These are phyloP conservation scores for Otus sunia DNA, from an alignment of 2,113 vertebrate species.

Conservation along the genomic window DNA sequence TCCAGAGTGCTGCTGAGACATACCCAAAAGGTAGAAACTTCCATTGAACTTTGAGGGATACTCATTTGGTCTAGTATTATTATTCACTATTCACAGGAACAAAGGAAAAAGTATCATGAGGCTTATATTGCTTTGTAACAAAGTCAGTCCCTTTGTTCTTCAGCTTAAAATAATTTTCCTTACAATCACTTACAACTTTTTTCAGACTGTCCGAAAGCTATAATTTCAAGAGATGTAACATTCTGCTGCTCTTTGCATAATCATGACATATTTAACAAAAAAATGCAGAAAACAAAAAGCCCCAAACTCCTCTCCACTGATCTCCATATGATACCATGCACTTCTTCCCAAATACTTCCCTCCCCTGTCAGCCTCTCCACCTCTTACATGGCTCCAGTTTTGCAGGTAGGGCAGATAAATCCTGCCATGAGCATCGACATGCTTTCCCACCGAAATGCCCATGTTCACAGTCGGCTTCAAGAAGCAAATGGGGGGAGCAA, in stretches of 20 bases:
- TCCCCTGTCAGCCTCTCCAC: not conserved
- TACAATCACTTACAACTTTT: not conserved
- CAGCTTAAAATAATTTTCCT: not conserved
- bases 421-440: conserved; percentile 87
- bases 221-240: not conserved
- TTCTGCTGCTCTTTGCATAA: not conserved
- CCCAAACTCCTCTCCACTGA: not conserved
- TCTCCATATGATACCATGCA: not conserved
- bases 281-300: not conserved
- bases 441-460: conserved; percentile 89
- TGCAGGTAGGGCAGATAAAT: conserved; percentile 89
- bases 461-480: conserved; percentile 89
- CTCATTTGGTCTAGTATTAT: not conserved
- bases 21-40: not conserved
- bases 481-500: conserved; percentile 92
- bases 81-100: not conserved
- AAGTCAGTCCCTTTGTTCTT: not conserved
- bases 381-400: conserved; percentile 92
- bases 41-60: not conserved
- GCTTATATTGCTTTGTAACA: not conserved
- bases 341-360: not conserved
- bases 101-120: not conserved
- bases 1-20: not conserved
- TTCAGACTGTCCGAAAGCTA: not conserved
- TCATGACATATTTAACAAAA: not conserved